phyloP scores from a whole-genome alignment of 2,113 vertebrate species.

The Budorcas taxicolor region DNA sequence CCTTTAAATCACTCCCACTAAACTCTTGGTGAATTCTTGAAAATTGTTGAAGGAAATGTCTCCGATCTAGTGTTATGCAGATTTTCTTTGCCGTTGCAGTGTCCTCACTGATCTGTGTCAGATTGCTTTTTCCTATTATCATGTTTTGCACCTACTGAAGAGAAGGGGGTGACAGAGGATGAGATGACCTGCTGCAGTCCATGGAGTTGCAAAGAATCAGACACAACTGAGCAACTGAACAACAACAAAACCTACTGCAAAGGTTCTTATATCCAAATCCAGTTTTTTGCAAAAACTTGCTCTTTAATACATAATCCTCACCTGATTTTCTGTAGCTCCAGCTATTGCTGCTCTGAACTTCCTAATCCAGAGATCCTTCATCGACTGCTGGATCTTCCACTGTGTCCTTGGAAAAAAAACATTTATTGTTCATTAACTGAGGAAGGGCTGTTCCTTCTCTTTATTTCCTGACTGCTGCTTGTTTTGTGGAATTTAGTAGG shows the following conservation, averaged over 20 bases:
- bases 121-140: background rate
- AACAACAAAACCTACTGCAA: background rate
- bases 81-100: background rate
- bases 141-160: background rate
- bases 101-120: background rate
- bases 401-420: background rate
- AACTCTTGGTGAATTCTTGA: background rate
- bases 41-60: background rate
- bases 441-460: background rate
- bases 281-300: background rate
- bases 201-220: background rate
- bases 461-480: background rate
- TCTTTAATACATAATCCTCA: background rate
- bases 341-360: background rate
- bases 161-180: background rate
- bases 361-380: background rate
- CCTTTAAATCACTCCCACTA: background rate
- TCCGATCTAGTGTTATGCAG: background rate
- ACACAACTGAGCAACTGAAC: background rate
- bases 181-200: background rate
- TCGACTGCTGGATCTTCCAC: background rate
- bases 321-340: background rate
- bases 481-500: background rate
- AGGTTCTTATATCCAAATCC: background rate
- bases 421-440: background rate